Evolutionary conservation across 2,113 vertebrate genomes (phyloP).

Genomic region (Formicarius rufipectus): DNA sequence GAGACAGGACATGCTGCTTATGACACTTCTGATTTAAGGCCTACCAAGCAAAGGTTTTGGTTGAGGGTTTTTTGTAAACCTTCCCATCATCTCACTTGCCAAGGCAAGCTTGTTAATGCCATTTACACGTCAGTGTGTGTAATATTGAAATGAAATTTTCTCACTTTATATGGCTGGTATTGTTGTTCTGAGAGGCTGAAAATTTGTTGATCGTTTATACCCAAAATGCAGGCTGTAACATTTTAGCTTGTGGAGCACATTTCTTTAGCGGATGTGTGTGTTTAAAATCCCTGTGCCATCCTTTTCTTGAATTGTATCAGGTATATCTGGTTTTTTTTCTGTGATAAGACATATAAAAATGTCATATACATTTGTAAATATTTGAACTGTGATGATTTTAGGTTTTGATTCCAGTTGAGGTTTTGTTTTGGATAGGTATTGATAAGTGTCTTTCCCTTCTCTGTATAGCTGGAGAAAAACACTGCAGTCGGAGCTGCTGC

Average conservation of each 20-base stretch:
- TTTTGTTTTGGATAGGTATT: neutral
- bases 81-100: neutral
- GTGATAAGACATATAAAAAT: neutral
- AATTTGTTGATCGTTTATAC: neutral
- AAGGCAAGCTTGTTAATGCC: neutral
- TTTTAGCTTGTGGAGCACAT: neutral
- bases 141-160: neutral
- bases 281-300: neutral
- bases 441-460: neutral
- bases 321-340: neutral
- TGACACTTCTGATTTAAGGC: neutral
- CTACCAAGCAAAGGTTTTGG: neutral
- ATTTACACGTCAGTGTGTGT: neutral
- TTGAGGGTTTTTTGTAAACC: neutral
- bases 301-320: neutral
- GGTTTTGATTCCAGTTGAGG: neutral
- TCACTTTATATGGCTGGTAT: neutral
- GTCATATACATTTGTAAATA: neutral
- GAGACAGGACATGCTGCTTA: neutral
- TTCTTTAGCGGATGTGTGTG: neutral
- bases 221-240: neutral
- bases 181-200: neutral
- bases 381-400: neutral
- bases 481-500: constrained; percentile 13
- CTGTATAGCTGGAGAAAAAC: neutral